These are phyloP conservation scores for Aethes cnicana DNA, from an alignment of 2,888 invertebrate species.

Conservation along the genomic window DNA sequence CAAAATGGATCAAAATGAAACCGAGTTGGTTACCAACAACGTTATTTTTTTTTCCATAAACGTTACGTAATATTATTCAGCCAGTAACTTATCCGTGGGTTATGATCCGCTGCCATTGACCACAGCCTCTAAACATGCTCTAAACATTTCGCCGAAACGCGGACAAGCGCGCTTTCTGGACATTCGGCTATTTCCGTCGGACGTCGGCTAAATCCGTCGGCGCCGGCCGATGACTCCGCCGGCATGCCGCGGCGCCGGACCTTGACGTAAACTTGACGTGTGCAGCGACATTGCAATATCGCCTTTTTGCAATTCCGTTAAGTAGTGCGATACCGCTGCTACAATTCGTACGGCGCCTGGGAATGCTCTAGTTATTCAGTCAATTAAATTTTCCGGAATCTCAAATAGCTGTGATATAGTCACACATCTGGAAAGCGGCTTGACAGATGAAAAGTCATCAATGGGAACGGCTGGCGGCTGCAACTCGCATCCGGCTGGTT, in stretches of 20 bases:
- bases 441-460: constrained; percentile 15
- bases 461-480: background rate
- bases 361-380: constrained; percentile 13
- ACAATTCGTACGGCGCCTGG: constrained; percentile 31
- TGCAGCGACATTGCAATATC: constrained; percentile 35
- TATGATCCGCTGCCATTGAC: constrained; percentile 52
- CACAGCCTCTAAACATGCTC: constrained; percentile 43
- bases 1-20: too few species aligned
- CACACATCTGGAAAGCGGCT: background rate
- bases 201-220: constrained; percentile 72
- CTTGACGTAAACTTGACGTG: constrained; percentile 56
- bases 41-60: too few species aligned
- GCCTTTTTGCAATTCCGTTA: constrained; percentile 21
- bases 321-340: background rate
- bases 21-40: too few species aligned
- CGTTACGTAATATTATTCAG: too few species aligned
- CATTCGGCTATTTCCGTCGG: constrained; percentile 75
- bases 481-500: constrained; percentile 12
- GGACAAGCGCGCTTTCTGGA: constrained; percentile 64
- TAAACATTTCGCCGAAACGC: constrained; percentile 64
- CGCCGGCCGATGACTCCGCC: constrained; percentile 75
- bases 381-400: constrained; percentile 10
- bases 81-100: too few species aligned
- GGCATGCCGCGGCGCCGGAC: constrained; percentile 67
- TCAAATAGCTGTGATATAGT: constrained; percentile 1